phyloP scores from a whole-genome alignment of 2,888 invertebrate species.

The Leucophenga montana region DNA sequence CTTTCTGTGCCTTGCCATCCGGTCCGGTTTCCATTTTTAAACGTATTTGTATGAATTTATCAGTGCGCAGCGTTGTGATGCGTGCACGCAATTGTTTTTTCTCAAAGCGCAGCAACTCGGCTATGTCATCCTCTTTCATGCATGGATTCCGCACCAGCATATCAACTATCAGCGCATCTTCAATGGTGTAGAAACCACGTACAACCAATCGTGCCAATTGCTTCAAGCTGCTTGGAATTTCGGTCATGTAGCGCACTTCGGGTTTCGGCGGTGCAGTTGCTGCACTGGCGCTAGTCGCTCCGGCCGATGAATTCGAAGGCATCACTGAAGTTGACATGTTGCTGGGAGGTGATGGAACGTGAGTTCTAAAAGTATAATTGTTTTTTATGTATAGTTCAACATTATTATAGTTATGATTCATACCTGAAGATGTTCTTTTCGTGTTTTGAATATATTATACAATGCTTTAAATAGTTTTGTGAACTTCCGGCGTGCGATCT shows the following conservation, averaged over 20 bases:
- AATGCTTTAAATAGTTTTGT: too few species aligned
- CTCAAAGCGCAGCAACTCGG: slow-evolving; percentile 93
- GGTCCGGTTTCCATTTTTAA: slow-evolving; percentile 94
- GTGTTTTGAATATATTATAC: too few species aligned
- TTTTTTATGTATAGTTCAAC: too few species aligned
- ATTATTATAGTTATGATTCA: too few species aligned
- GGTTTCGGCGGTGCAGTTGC: slow-evolving; percentile 49
- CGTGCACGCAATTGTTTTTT: slow-evolving; percentile 92
- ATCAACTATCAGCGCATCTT: slow-evolving; percentile 95
- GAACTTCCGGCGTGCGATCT: too few species aligned
- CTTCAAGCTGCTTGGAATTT: slow-evolving; percentile 94
- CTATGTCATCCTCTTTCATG: slow-evolving; percentile 89
- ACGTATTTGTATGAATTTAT: slow-evolving; percentile 94
- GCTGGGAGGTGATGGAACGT: background rate
- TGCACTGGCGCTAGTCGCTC: slow-evolving; percentile 34
- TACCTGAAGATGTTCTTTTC: too few species aligned
- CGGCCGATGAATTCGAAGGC: background rate
- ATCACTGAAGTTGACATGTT: background rate
- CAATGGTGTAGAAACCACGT: slow-evolving; percentile 93
- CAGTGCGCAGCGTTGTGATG: slow-evolving; percentile 88
- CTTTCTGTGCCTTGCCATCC: slow-evolving; percentile 95
- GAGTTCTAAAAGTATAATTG: too few species aligned
- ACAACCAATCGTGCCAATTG: slow-evolving; percentile 92
- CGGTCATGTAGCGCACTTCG: slow-evolving; percentile 86
- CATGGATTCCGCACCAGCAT: slow-evolving; percentile 97